Evolutionary conservation across 2,797 vertebrate genomes (phyloP).

Genomic region (Serranus cabrilla): DNA sequence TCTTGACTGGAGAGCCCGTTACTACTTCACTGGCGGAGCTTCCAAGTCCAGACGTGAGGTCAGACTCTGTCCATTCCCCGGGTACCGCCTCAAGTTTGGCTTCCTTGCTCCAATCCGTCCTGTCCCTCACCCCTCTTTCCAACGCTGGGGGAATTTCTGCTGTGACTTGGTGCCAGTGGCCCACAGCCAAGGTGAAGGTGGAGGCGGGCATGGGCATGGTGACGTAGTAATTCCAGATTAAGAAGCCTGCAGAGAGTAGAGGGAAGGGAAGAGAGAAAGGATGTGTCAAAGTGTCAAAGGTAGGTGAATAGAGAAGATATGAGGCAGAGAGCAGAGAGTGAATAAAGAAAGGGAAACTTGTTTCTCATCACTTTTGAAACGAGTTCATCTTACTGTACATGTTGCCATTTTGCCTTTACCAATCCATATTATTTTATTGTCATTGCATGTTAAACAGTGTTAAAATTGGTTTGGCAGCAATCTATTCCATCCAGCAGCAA

Average conservation of each 20-base stretch:
- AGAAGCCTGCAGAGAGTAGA: constrained; percentile 79
- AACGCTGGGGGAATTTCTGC: constrained; percentile 55
- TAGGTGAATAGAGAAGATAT: background rate
- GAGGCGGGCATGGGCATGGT: constrained; percentile 98
- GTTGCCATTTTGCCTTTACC: background rate
- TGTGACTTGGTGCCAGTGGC: constrained; percentile 90
- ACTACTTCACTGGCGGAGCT: constrained; percentile 53
- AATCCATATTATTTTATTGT: background rate
- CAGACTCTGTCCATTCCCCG: constrained; percentile 33
- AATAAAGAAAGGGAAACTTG: background rate
- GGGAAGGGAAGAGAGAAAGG: background rate
- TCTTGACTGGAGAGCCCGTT: constrained; percentile 62
- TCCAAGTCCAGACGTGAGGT: constrained; percentile 57
- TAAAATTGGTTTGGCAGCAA: no score
- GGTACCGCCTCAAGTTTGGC: constrained; percentile 31
- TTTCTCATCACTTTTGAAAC: background rate
- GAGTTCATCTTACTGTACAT: background rate
- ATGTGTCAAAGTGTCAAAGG: constrained; percentile 34
- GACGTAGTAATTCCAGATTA: constrained; percentile 94
- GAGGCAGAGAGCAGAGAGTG: background rate
- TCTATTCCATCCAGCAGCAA: no score
- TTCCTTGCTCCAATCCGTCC: constrained; percentile 13
- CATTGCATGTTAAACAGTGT: no score
- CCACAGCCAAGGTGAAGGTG: constrained; percentile 95
- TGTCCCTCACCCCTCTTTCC: constrained; percentile 45